Evolutionary conservation across 1,140 invertebrate species (phyloP).

Genomic region (Nixonia krombeini): DNA sequence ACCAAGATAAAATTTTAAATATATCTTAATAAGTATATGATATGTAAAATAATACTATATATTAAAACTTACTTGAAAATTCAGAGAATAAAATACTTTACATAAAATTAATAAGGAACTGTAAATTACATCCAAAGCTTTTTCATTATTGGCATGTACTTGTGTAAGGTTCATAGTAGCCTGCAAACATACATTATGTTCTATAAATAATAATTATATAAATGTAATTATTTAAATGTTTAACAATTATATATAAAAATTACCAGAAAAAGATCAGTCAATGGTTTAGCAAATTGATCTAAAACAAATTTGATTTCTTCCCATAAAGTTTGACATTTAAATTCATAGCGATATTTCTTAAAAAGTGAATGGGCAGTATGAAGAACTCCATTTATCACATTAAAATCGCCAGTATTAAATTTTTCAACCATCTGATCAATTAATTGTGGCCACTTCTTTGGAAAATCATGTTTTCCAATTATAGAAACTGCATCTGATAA

Average conservation of each 20-base stretch:
- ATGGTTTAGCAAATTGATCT: constrained; percentile 91
- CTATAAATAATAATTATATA: background rate
- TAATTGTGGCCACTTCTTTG: constrained; percentile 92
- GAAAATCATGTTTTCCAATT: constrained; percentile 95
- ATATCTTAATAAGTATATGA: constrained; percentile 5
- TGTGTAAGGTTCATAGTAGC: constrained; percentile 87
- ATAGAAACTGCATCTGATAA: constrained; percentile 96
- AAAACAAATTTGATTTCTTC: constrained; percentile 97
- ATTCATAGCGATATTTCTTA: constrained; percentile 95
- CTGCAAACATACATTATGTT: constrained; percentile 64
- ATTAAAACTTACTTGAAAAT: constrained; percentile 82
- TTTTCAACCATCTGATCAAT: constrained; percentile 93
- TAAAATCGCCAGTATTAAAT: constrained; percentile 91
- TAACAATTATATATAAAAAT: constrained; percentile 50
- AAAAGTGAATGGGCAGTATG: constrained; percentile 97
- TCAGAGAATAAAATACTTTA: constrained; percentile 97
- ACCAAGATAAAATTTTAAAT: constrained; percentile 18
- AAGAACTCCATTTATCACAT: constrained; percentile 95
- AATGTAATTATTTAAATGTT: background rate
- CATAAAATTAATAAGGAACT: constrained; percentile 91
- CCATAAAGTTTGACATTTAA: constrained; percentile 95
- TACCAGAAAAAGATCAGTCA: constrained; percentile 92
- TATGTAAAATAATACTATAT: constrained; percentile 9
- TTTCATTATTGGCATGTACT: constrained; percentile 83
- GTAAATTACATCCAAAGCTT: constrained; percentile 90